Evolutionary conservation across 2,113 vertebrate genomes (phyloP).

Genomic region (Spizaetus ornatus): DNA sequence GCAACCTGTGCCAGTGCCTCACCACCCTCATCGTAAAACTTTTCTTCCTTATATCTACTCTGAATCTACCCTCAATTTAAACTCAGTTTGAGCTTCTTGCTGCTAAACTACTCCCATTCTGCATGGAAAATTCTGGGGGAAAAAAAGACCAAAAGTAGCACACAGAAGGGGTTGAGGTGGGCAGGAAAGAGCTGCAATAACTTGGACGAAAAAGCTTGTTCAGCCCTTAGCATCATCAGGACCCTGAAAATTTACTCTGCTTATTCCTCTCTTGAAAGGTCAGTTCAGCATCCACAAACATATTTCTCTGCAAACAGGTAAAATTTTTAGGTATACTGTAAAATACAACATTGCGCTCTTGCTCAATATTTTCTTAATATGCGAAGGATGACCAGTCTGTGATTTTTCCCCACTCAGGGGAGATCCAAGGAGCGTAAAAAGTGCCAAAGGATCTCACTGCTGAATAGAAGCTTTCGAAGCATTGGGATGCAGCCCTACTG

Average conservation of each 20-base stretch:
- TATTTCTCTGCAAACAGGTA: rapidly evolving
- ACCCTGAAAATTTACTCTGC: background rate
- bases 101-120: background rate
- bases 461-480: background rate
- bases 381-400: background rate
- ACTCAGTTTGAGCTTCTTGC: background rate
- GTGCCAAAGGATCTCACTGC: background rate
- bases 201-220: background rate
- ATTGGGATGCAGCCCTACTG: background rate
- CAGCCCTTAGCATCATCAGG: background rate
- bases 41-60: background rate
- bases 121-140: background rate
- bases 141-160: background rate
- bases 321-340: background rate
- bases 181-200: background rate
- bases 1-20: background rate
- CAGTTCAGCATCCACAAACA: background rate
- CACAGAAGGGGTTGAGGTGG: background rate
- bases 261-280: background rate
- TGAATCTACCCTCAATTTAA: background rate
- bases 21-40: rapidly evolving
- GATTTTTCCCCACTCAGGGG: too few relatives aligned
- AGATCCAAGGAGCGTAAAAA: background rate
- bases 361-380: background rate
- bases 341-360: background rate